Base-by-base conservation (phyloP, 2,797 vertebrate genomes). In the Labroides dimidiatus region DNA sequence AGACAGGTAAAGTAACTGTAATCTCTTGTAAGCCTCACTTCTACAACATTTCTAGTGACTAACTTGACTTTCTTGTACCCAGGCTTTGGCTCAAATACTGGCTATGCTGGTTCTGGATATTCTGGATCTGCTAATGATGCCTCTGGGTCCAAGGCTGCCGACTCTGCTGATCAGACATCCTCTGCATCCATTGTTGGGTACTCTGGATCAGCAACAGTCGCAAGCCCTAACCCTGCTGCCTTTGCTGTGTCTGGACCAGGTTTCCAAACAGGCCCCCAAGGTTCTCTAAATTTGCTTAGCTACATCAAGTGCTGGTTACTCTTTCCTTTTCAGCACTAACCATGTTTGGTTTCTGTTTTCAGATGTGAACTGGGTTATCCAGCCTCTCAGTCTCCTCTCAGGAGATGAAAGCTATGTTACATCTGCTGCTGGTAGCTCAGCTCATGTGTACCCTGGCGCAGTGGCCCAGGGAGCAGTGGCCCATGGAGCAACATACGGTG, bases 1-100 rank as follows among this genome's bases (percentile, higher is more conserved):
- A 60, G 2, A 30, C 44, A 41, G 81, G 81, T 80, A 36, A 50
- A 3, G 11, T 20, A 5, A 60, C 1, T 6, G 3, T 11, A 39
- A 6, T 2, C 3, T 13, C 2, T 39, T 39, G 10, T 4, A 14
- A 3, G 36, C 2, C 13, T 39, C 2, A 39, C 1, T 4, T 13
- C 3, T 39, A 2, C 1, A 6, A 39, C 11, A 12, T 4, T 39
- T 4, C 12, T 13, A 14, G 13, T 39, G 37, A 13, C 37, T 39
- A 39, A 39, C 10, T 14, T 39, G 37, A 39, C 10, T 58, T n/a
- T n/a, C 6, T 44, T 41, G 3, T 62, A 2, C 21, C 4, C 12
- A 70, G 80, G 49, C 10, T 20, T 1, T 43, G 12, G 30, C 14
- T 15, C 20, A 0, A 16, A 1, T 20, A 1, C 8, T 20, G 2